These are phyloP conservation scores for Corythornis madagascariensis DNA, from an alignment of 2,113 vertebrate genomes.

Conservation along the genomic window DNA sequence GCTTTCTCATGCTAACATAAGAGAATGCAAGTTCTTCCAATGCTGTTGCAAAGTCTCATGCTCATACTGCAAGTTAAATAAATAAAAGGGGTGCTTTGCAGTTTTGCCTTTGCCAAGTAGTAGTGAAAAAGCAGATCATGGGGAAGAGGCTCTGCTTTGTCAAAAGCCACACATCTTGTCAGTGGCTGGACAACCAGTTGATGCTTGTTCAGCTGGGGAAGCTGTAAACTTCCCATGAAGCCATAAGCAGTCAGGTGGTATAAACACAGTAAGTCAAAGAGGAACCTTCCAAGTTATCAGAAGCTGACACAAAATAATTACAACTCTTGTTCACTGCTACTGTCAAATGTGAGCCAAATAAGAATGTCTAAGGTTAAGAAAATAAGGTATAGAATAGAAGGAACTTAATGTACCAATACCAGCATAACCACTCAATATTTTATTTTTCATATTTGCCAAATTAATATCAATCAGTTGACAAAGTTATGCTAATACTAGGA, in stretches of 20 bases:
- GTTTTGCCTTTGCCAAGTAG: background rate
- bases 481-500: constrained; percentile 91
- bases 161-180: background rate
- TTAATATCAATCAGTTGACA: constrained; percentile 83
- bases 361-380: background rate
- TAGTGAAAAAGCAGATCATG: background rate
- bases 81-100: background rate
- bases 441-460: background rate
- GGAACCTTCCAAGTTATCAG: background rate
- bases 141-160: background rate
- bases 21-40: background rate
- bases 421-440: background rate
- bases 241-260: background rate
- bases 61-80: background rate
- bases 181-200: background rate
- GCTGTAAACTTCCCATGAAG: background rate
- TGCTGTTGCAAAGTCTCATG: background rate
- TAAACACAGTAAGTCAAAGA: background rate
- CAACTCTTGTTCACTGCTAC: background rate
- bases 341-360: background rate
- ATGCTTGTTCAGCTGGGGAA: background rate
- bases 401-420: background rate
- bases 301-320: background rate
- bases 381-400: background rate
- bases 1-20: background rate